These are phyloP conservation scores for Triplophysa bombifrons DNA, from an alignment of 2,797 vertebrate genomes.

Conservation along the genomic window DNA sequence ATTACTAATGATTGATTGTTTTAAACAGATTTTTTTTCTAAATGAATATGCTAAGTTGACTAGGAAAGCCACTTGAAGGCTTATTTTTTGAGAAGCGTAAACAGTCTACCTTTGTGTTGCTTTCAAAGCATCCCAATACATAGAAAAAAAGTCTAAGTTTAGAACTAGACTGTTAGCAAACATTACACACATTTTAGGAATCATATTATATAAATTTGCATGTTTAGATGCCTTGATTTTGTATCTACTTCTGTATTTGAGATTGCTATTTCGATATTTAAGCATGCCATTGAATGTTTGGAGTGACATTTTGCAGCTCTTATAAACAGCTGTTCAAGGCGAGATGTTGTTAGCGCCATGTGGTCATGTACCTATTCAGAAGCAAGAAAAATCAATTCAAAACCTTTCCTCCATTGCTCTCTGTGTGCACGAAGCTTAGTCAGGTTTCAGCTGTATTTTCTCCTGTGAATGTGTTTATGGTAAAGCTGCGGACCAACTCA, in stretches of 20 bases:
- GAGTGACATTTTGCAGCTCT: conserved; percentile 23
- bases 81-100: too few species aligned
- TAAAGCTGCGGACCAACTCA: not conserved
- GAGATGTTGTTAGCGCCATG: conserved; percentile 25
- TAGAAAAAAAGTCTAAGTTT: too few species aligned
- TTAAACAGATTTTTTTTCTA: too few species aligned
- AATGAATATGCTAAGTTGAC: too few species aligned
- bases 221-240: not conserved
- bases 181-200: not conserved
- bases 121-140: too few species aligned
- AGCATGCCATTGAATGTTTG: conserved; percentile 16
- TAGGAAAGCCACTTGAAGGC: too few species aligned
- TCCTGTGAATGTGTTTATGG: not conserved
- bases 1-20: too few species aligned
- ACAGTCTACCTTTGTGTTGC: too few species aligned
- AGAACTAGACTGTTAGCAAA: too few species aligned
- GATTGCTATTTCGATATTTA: conserved; percentile 1
- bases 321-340: conserved; percentile 5
- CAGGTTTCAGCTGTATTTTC: not conserved
- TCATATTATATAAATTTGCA: not conserved
- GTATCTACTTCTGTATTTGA: not conserved
- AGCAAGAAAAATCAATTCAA: conserved; percentile 21
- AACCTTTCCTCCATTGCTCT: conserved; percentile 19
- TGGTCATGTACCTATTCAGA: conserved; percentile 28
- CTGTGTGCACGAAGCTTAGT: conserved; percentile 9